Evolutionary conservation across 1,140 invertebrate species (phyloP).

Genomic region (Leptopilina boulardi): DNA sequence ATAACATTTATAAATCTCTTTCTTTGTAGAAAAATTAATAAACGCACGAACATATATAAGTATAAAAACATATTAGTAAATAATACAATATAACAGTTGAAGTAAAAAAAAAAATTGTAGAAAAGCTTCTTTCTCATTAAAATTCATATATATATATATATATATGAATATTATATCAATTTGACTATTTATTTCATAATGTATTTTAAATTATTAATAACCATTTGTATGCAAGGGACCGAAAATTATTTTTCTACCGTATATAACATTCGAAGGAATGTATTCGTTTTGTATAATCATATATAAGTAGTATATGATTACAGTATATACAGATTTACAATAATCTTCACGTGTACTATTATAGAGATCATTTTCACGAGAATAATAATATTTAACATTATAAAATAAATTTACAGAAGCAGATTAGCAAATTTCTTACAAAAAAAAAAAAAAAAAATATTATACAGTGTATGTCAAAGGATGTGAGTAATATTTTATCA

Average conservation of each 20-base stretch:
- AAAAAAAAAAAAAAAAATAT: too few relatives aligned
- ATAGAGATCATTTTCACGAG: neutral
- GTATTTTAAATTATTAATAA: neutral
- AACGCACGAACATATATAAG: too few relatives aligned
- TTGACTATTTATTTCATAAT: too few relatives aligned
- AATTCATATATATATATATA: too few relatives aligned
- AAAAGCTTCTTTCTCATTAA: too few relatives aligned
- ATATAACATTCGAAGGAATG: neutral
- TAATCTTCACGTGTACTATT: neutral
- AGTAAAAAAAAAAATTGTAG: too few relatives aligned
- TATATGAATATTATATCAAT: too few relatives aligned
- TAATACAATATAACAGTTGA: too few relatives aligned
- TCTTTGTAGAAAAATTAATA: too few relatives aligned
- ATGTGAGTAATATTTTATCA: neutral
- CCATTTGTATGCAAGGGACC: neutral
- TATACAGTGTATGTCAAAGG: neutral
- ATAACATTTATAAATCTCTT: too few relatives aligned
- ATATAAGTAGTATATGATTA: neutral
- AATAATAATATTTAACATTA: neutral
- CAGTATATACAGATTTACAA: neutral
- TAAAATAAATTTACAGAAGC: neutral
- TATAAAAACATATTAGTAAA: too few relatives aligned
- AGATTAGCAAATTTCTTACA: neutral
- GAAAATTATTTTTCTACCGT: constrained; percentile 10
- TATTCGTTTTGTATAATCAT: neutral